These are phyloP conservation scores for Macaca mulatta DNA, from an alignment of 2,113 vertebrate genomes.

Conservation along the genomic window DNA sequence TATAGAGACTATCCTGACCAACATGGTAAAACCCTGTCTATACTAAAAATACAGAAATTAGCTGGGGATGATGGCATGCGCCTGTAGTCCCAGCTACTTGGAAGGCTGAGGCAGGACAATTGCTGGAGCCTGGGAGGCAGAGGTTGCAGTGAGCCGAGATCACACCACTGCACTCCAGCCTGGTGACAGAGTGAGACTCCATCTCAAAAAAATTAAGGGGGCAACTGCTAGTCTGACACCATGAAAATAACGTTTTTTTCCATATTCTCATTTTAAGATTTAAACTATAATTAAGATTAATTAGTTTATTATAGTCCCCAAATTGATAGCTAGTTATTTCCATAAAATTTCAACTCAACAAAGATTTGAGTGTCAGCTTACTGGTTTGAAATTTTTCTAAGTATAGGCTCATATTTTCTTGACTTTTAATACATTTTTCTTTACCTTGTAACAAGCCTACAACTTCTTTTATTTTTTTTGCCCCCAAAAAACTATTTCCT, in stretches of 20 bases:
- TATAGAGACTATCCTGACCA: no score
- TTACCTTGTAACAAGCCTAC: neutral
- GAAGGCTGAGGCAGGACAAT: no score
- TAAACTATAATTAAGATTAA: neutral
- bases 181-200: neutral
- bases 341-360: neutral
- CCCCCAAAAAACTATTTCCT: neutral
- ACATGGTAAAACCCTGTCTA: no score
- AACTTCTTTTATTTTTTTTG: conserved; percentile 16
- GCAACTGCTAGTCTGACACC: neutral
- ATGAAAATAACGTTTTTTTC: neutral
- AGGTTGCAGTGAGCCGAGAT: no score
- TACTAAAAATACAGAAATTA: no score
- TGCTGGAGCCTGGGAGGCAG: no score
- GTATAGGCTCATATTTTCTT: neutral
- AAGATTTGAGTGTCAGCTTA: neutral
- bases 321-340: neutral
- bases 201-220: neutral
- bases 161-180: no score
- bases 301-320: neutral
- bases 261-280: conserved; percentile 9
- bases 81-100: no score
- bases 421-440: neutral
- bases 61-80: no score
- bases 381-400: neutral